Conservation (phyloP, 2,888 invertebrate genomes). For the Nezara viridula region DNA sequence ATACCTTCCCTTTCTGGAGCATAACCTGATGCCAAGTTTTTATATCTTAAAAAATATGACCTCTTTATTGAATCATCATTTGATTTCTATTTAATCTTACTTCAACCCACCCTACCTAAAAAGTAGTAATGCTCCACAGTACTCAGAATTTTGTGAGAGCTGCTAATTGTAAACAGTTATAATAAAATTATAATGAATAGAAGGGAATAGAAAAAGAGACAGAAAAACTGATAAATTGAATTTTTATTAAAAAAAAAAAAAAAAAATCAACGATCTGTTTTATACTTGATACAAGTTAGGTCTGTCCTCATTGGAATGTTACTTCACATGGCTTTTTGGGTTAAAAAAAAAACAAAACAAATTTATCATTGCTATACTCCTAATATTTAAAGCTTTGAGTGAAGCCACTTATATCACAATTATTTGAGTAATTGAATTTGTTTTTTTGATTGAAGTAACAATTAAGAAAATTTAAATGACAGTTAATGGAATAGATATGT, state of each 20-base stretch:
- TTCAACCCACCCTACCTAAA: too few relatives aligned
- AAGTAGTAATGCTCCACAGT: too few relatives aligned
- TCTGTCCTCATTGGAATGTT: constrained; percentile 43
- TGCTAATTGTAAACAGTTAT: too few relatives aligned
- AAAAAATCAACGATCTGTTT: background rate
- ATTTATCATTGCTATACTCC: background rate
- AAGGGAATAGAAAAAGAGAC: background rate
- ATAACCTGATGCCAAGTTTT: too few relatives aligned
- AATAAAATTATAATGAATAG: background rate
- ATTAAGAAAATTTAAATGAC: background rate
- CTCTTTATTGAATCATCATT: too few relatives aligned
- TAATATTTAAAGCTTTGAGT: background rate
- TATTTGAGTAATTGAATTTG: background rate
- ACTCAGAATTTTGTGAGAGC: too few relatives aligned
- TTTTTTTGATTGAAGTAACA: background rate
- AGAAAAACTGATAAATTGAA: background rate
- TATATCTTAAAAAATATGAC: too few relatives aligned
- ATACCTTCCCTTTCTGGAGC: too few relatives aligned
- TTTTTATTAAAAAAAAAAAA: constrained; percentile 28
- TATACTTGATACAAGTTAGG: constrained; percentile 46
- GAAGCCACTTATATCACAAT: background rate
- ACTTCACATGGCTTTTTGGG: background rate
- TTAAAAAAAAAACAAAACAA: background rate
- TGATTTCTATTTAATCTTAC: too few relatives aligned
- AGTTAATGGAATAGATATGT: background rate